Conservation (phyloP, 2,797 vertebrate species). For the Synaphobranchus kaupii region DNA sequence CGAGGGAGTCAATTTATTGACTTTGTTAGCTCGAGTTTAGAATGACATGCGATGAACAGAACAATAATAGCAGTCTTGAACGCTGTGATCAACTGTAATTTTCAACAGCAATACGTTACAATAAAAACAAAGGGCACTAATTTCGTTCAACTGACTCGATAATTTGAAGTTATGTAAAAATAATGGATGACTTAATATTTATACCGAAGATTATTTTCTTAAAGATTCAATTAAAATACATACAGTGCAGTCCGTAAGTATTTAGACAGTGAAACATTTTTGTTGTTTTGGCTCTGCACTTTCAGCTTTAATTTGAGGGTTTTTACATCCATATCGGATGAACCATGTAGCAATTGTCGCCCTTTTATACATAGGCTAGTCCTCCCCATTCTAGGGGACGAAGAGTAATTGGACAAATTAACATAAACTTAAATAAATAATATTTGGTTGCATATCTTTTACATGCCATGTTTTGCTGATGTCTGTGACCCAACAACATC, state of each 20-base stretch:
- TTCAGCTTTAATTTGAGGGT: too few relatives aligned
- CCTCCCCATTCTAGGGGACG: too few relatives aligned
- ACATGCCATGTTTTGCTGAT: too few relatives aligned
- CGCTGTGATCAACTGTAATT: constrained; percentile 81
- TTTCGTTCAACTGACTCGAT: constrained; percentile 80
- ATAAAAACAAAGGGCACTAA: constrained; percentile 83
- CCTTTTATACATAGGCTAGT: too few relatives aligned
- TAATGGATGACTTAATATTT: constrained; percentile 79
- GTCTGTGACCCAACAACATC: too few relatives aligned
- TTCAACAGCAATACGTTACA: constrained; percentile 78
- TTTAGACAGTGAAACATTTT: too few relatives aligned
- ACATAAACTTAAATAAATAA: too few relatives aligned
- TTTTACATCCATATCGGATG: too few relatives aligned
- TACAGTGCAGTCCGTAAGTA: not conserved
- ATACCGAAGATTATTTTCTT: constrained; percentile 67
- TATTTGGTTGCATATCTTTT: too few relatives aligned
- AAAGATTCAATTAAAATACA: constrained; percentile 36
- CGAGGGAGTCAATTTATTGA: constrained; percentile 87
- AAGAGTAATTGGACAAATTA: too few relatives aligned
- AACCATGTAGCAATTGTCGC: too few relatives aligned
- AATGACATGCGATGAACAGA: constrained; percentile 80
- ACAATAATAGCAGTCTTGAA: constrained; percentile 77
- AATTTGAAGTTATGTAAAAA: constrained; percentile 81
- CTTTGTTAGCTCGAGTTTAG: constrained; percentile 82
- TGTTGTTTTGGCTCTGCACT: too few relatives aligned